These are phyloP conservation scores for Calidris pugnax DNA, from an alignment of 2,113 vertebrate genomes.

Conservation along the genomic window DNA sequence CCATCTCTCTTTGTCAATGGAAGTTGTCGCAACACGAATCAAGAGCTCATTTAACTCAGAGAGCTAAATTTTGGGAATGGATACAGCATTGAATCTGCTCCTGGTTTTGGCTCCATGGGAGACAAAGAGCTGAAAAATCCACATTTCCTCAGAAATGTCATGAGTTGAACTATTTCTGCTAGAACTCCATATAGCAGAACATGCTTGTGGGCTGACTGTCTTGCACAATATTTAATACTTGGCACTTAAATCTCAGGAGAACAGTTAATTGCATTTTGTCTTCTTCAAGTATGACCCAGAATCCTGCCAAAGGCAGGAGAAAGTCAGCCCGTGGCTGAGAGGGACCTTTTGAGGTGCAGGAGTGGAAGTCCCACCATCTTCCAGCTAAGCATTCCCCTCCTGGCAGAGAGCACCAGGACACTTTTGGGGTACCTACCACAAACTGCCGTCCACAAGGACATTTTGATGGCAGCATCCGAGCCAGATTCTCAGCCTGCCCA, in stretches of 20 bases:
- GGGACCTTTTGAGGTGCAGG: background rate
- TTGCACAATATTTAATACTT: background rate
- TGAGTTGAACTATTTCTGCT: background rate
- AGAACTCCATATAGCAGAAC: background rate
- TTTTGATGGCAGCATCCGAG: background rate
- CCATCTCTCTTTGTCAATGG: fast-evolving
- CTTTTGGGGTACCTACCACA: background rate
- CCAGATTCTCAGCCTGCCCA: background rate
- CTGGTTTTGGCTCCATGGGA: background rate
- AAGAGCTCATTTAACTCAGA: background rate
- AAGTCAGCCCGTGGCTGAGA: background rate
- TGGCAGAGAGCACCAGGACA: background rate
- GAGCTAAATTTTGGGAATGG: background rate
- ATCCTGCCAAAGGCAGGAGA: background rate
- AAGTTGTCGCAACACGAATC: background rate
- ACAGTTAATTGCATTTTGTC: background rate
- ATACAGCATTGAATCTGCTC: background rate
- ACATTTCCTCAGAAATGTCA: background rate
- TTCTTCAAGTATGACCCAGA: background rate
- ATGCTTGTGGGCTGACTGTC: background rate
- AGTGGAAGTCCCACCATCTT: background rate
- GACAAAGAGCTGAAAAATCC: background rate
- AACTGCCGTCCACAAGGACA: background rate
- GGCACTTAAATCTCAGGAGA: background rate
- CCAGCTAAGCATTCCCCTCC: background rate